Base-by-base conservation (phyloP, 2,797 vertebrate species). In the Dallia pectoralis region DNA sequence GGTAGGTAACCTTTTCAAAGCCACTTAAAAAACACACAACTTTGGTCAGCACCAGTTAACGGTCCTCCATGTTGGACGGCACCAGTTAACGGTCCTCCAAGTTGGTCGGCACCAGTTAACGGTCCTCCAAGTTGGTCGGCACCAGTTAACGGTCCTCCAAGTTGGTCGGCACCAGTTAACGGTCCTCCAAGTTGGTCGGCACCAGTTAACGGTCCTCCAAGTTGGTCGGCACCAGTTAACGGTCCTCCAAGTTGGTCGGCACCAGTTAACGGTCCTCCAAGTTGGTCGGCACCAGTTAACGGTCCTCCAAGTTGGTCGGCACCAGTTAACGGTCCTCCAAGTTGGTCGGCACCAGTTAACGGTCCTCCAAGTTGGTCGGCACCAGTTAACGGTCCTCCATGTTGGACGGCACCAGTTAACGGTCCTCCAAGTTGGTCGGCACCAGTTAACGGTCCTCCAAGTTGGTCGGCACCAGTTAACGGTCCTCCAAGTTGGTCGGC, bases 1-100 rank as follows among this genome's bases (percentile, higher is more conserved):
- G 95, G 98, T 99, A 2, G 25, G 53, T 25, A 4, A 59, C 3
- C 1, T 22, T 56, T 56, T 56, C 7, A n/a, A 22, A 40, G 36
- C 36, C 4, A 4, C 36, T n/a, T n/a, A n/a, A n/a, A n/a, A n/a
- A n/a, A n/a, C n/a, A n/a, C n/a, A n/a, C n/a, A n/a, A n/a, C n/a
- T n/a, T n/a, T n/a, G 3, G 40, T 12, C 40, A 1, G 40, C 40
- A 9, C 40, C 40, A 14, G 3, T n/a, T 59, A 8, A 14, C 53
- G 3, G 2, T 25, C 53, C 18, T 19, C 22, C 22, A 2, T 25
- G 53, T 9, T 12, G 22, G 3, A 12, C 40, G 4, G 40, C 40
- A 9, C 40, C 40, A 14, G 3, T n/a, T 59, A 8, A 14, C 53
- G 3, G 2, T 25, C 53, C 18, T 19, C 22, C 22, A n/a, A n/a